A percentile compares a stretch with the other conserved stretches of the same genome.
Evolutionary conservation across 2,888 invertebrate genomes (phyloP).

Genomic region (Drosophila mettleri): DNA sequence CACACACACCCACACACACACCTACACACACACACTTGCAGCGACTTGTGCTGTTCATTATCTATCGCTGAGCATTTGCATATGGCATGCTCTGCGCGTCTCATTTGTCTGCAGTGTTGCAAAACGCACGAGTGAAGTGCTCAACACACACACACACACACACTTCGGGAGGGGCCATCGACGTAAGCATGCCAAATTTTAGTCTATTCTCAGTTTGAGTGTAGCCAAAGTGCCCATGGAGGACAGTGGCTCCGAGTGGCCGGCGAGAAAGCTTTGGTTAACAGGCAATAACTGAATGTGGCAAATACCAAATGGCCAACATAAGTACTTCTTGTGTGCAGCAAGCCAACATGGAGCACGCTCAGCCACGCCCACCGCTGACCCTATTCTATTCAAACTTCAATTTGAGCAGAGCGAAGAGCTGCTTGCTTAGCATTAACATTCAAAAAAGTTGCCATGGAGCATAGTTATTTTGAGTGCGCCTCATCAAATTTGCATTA

Average conservation of each 20-base stretch:
- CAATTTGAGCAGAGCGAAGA: not conserved
- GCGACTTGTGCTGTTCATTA: conserved; percentile 18
- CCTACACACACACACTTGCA: conserved; percentile 4
- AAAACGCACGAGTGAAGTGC: not conserved
- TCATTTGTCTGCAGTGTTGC: not conserved
- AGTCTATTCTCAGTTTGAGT: not conserved
- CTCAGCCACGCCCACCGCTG: not conserved
- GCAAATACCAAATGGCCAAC: not conserved
- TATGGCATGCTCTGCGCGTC: conserved; percentile 40
- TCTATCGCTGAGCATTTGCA: conserved; percentile 53
- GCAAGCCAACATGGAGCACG: not conserved
- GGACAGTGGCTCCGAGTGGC: not conserved
- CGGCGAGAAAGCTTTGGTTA: not conserved
- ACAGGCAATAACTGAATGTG: not conserved
- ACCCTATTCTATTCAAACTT: not conserved
- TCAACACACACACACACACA: not conserved
- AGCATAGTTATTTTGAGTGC: not conserved
- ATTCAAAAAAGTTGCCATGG: not conserved
- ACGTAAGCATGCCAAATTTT: conserved; percentile 3
- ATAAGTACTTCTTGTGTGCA: not conserved
- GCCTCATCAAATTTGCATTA: not conserved
- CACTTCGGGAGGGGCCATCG: conserved; percentile 7
- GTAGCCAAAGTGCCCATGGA: not conserved
- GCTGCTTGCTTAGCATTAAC: not conserved
- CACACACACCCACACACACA: conserved; percentile 13